phyloP scores from a whole-genome alignment of 2,797 vertebrate genomes.

The Hipposideros larvatus region DNA sequence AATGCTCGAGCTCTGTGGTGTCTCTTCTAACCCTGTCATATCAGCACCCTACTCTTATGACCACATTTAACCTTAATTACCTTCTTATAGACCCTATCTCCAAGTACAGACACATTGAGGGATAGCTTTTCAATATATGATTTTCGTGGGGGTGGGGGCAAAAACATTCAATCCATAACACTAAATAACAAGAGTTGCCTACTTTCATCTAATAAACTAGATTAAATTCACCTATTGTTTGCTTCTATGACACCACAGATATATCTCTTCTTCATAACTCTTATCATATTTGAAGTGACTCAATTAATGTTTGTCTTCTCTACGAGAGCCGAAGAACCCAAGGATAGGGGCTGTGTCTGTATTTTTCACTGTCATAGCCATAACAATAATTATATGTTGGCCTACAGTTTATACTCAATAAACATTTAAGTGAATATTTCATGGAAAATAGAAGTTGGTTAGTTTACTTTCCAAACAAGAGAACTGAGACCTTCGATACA shows the following conservation, averaged over 20 bases:
- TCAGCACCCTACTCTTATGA: background rate
- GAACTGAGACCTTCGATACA: background rate
- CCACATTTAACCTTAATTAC: background rate
- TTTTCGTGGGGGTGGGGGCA: background rate
- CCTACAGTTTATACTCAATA: background rate
- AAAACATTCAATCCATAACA: background rate
- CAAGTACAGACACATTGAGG: background rate
- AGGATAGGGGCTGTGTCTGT: background rate
- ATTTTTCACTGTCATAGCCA: background rate
- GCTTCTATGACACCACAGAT: background rate
- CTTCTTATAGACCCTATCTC: background rate
- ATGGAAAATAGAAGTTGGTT: background rate
- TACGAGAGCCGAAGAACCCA: background rate
- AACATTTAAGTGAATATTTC: constrained; percentile 1
- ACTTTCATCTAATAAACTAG: background rate
- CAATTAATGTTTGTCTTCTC: constrained; percentile 6
- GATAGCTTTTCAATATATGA: background rate
- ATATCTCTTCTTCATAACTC: background rate
- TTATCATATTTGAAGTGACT: background rate
- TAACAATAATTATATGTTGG: constrained; percentile 6
- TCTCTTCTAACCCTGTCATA: background rate
- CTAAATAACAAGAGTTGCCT: background rate
- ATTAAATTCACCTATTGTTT: background rate
- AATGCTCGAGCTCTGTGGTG: background rate
- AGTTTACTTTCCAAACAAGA: constrained; percentile 14